These are phyloP conservation scores for Schizaphis graminum DNA, from an alignment of 2,888 invertebrate genomes.

Conservation along the genomic window DNA sequence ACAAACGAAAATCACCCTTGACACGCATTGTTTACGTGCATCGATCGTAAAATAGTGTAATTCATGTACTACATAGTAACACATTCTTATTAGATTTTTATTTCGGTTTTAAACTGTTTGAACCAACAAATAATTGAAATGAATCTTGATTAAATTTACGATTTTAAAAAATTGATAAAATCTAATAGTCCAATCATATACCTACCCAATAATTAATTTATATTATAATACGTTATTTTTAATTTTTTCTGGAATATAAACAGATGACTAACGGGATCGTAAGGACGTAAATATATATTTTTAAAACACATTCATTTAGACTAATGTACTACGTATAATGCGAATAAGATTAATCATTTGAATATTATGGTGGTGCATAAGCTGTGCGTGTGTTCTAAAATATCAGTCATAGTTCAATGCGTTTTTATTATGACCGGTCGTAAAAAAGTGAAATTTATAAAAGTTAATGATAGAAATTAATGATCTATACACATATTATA, in stretches of 20 bases:
- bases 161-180: background rate
- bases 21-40: background rate
- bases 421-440: background rate
- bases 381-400: background rate
- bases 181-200: background rate
- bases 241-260: background rate
- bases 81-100: background rate
- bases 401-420: background rate
- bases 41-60: background rate
- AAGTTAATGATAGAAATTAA: background rate
- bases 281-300: background rate
- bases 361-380: background rate
- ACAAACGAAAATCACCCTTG: background rate
- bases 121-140: background rate
- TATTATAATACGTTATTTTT: background rate
- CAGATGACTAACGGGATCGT: background rate
- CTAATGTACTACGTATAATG: background rate
- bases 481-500: background rate
- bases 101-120: background rate
- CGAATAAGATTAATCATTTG: background rate
- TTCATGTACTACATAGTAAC: background rate
- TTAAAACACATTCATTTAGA: background rate
- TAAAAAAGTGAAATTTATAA: background rate
- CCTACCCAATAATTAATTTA: background rate
- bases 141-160: background rate